These are phyloP conservation scores for Stictonetta naevosa DNA, from an alignment of 2,113 vertebrate species.

Conservation along the genomic window DNA sequence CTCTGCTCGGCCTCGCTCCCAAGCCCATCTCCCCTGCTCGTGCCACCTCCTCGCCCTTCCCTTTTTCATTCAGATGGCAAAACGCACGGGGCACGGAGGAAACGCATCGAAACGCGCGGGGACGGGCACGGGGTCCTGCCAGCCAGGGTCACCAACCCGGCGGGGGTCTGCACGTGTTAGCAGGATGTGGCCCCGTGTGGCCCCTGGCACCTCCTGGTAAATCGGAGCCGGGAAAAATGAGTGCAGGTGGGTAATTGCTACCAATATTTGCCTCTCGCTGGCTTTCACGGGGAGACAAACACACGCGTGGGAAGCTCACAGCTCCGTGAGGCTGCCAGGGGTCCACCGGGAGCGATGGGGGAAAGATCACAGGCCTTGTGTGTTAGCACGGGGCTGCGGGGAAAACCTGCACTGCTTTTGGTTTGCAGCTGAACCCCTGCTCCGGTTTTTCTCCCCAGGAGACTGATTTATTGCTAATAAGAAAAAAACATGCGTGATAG, in stretches of 20 bases:
- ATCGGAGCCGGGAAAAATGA: accelerated
- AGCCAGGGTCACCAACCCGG: background rate
- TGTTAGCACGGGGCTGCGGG: accelerated
- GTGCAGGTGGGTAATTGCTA: accelerated
- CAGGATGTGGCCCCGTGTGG: too few relatives aligned
- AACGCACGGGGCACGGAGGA: background rate
- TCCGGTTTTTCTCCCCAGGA: background rate
- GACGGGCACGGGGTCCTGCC: accelerated
- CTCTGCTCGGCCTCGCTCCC: background rate
- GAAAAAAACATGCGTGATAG: accelerated
- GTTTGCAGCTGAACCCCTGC: accelerated
- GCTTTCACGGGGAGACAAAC: too few relatives aligned
- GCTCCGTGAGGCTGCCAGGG: accelerated
- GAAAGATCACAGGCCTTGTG: accelerated
- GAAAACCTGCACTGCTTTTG: accelerated
- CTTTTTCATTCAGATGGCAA: background rate
- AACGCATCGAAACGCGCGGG: background rate
- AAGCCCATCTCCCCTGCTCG: background rate
- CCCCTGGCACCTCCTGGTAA: background rate
- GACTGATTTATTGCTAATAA: accelerated
- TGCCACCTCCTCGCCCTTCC: background rate
- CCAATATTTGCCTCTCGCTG: accelerated
- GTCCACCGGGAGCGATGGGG: too few relatives aligned
- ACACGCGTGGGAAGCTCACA: background rate
- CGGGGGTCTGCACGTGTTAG: too few relatives aligned